Conservation (phyloP, 2,113 vertebrate genomes). For the Chroicocephalus ridibundus region DNA sequence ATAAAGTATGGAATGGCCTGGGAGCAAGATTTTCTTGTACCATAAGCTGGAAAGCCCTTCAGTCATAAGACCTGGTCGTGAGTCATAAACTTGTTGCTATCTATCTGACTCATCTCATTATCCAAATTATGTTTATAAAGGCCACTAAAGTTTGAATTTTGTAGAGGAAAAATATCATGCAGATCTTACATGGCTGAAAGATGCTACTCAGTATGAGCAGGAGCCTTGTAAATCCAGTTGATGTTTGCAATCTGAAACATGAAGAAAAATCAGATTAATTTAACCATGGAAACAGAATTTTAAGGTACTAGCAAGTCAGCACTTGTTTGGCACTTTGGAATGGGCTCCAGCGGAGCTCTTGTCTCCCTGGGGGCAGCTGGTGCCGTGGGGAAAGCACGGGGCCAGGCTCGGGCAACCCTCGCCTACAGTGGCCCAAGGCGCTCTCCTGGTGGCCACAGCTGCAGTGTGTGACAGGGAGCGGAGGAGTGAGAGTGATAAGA, state of each 20-base stretch:
- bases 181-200: background rate
- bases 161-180: background rate
- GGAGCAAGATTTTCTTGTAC: background rate
- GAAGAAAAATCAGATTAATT: background rate
- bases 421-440: background rate
- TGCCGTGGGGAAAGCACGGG: background rate
- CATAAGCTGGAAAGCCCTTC: background rate
- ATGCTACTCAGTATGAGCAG: background rate
- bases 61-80: background rate
- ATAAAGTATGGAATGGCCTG: background rate
- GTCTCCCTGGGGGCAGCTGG: background rate
- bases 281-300: background rate
- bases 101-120: background rate
- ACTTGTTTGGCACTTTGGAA: background rate
- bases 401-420: background rate
- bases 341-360: background rate
- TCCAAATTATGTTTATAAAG: background rate
- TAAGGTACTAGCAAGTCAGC: background rate
- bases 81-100: background rate
- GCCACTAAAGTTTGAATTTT: background rate
- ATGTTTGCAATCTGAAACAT: background rate
- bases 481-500: background rate
- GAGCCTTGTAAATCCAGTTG: background rate
- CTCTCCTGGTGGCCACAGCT: background rate
- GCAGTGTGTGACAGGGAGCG: fast-evolving